These are phyloP conservation scores for Lytechinus variegatus DNA, from an alignment of 35 echinoderm and acorn worm genomes.

Conservation along the genomic window DNA sequence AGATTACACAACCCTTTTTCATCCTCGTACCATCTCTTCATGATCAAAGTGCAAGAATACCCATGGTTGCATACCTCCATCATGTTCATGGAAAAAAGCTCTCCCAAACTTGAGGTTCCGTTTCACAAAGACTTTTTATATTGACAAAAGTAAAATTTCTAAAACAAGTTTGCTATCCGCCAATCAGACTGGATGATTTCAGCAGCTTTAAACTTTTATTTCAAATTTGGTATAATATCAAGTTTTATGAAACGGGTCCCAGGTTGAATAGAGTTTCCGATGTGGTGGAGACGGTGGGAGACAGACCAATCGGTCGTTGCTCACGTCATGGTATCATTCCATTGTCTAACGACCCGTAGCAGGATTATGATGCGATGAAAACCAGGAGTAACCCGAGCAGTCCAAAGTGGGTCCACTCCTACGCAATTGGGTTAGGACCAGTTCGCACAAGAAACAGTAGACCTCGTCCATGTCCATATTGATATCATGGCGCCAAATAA, in stretches of 20 bases:
- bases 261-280: constrained; percentile 9
- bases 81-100: too few relatives aligned
- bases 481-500: background rate
- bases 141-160: too few relatives aligned
- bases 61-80: too few relatives aligned
- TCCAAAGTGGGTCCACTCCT: constrained; percentile 30
- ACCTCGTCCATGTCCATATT: background rate
- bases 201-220: too few relatives aligned
- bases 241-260: background rate
- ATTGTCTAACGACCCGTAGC: constrained; percentile 48
- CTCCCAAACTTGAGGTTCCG: too few relatives aligned
- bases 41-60: too few relatives aligned
- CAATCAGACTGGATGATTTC: too few relatives aligned
- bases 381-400: constrained; percentile 26
- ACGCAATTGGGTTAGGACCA: background rate
- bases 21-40: too few relatives aligned
- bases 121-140: too few relatives aligned
- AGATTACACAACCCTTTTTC: too few relatives aligned
- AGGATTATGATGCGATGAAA: constrained; percentile 51
- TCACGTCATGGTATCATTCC: constrained; percentile 49
- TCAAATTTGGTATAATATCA: too few relatives aligned
- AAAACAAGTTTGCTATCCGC: too few relatives aligned
- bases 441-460: background rate
- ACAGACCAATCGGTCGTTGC: constrained; percentile 30
- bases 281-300: constrained; percentile 9